phyloP scores from a whole-genome alignment of 2,113 vertebrate species.

The Sigmodon hispidus region DNA sequence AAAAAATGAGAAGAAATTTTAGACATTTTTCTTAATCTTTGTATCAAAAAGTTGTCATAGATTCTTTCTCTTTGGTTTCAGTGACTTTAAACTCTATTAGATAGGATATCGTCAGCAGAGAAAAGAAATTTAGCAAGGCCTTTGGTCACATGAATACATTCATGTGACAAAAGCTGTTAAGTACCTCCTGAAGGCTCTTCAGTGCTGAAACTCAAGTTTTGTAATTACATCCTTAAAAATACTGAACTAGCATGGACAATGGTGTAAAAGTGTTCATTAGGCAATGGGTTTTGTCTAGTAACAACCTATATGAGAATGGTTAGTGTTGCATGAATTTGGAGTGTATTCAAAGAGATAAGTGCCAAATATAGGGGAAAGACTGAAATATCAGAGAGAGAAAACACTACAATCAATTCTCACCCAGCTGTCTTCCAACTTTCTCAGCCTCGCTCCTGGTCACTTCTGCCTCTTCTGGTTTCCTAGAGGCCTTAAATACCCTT shows the following conservation, averaged over 20 bases:
- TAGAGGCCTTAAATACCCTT: no score
- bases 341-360: no score
- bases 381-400: no score
- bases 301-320: slow-evolving; percentile 11
- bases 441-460: no score
- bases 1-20: background rate
- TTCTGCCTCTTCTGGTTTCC: no score
- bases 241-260: background rate
- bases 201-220: background rate
- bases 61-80: background rate
- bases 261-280: background rate
- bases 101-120: background rate
- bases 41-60: background rate
- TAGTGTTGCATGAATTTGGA: no score
- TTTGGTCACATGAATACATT: background rate
- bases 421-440: no score
- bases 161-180: background rate
- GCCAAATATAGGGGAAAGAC: no score
- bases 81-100: background rate
- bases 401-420: no score
- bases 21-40: background rate
- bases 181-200: background rate
- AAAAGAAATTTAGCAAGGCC: background rate
- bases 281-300: background rate
- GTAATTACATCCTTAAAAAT: background rate